Evolutionary conservation across 2,113 vertebrate species (phyloP), one percentile per base, ranked within the genome.

Genomic region (Archilochus colubris): DNA sequence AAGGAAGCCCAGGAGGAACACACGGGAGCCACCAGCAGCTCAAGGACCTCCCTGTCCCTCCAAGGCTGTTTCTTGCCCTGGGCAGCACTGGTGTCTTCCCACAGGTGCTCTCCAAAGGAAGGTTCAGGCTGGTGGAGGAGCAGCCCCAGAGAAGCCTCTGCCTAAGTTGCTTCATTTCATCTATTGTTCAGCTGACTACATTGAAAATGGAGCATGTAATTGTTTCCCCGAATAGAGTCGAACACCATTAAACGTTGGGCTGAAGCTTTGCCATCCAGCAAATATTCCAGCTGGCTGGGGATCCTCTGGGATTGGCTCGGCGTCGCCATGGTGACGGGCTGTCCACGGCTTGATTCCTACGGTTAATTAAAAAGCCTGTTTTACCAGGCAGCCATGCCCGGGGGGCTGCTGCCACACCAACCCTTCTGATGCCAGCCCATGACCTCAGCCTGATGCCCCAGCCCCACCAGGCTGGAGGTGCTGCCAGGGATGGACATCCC

Each of bases 121-220:
- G 58, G 68, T 82, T 68, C 82, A 53, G 50, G 11, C 74, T 3
- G 1, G 57, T 8, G 3, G 54, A 69, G 63, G 43, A 68, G 54
- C 31, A 40, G 75, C 57, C 73, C 88, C 7, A 9, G 84, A 83
- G 89, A 79, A 83, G 76, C 78, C 82, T 69, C 92, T 79, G 67
- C 54, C 62, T 69, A 68, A 84, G 91, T 74, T 86, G 96, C 94
- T 95, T 94, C 94, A 91, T 94, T 95, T 93, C 84, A 92, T 96
- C 91, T 78, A 88, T 96, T 96, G 96, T 96, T 95, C 91, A 62
- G 94, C 95, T 93, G 94, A 94, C 91, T 86, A 87, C 46, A 30
- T 91, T 84, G 94, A 96, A 97, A 96, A 96, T 94, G 95, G 94
- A 95, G 94, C 97, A 96, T 96, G 96, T 94, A 95, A 97, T 97